These are phyloP conservation scores for Platysteira castanea DNA, from an alignment of 2,113 vertebrate genomes.

Conservation along the genomic window DNA sequence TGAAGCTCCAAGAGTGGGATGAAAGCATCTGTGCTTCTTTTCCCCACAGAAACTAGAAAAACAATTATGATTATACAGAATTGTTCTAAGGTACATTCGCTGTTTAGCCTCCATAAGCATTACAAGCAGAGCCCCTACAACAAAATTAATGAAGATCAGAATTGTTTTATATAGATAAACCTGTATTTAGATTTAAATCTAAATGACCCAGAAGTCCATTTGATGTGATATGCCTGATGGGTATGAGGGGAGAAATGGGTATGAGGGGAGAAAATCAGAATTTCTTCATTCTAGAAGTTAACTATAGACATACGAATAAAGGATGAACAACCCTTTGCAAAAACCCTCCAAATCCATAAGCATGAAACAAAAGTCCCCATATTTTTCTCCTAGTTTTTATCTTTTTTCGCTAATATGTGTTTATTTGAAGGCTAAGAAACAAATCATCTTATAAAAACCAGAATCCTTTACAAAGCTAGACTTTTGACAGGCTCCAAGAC, in stretches of 20 bases:
- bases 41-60: not conserved
- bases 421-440: not conserved
- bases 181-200: not conserved
- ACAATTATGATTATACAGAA: not conserved
- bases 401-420: not conserved
- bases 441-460: not conserved
- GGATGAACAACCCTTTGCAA: not conserved
- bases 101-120: not conserved
- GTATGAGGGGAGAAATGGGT: too few species aligned
- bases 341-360: not conserved
- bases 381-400: not conserved
- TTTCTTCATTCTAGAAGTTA: not conserved
- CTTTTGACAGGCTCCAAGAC: not conserved
- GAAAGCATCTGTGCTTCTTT: not conserved
- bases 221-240: not conserved
- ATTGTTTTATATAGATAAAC: not conserved
- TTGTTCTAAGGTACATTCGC: not conserved
- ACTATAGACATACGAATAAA: not conserved
- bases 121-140: not conserved
- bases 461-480: not conserved
- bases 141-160: not conserved
- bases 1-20: not conserved
- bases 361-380: fast-evolving
- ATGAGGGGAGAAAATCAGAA: not conserved
- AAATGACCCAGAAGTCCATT: not conserved